Evolutionary conservation across 2,797 vertebrate genomes (phyloP), one percentile per base, ranked within the genome.

Genomic region (Sebastes trivittatus): DNA sequence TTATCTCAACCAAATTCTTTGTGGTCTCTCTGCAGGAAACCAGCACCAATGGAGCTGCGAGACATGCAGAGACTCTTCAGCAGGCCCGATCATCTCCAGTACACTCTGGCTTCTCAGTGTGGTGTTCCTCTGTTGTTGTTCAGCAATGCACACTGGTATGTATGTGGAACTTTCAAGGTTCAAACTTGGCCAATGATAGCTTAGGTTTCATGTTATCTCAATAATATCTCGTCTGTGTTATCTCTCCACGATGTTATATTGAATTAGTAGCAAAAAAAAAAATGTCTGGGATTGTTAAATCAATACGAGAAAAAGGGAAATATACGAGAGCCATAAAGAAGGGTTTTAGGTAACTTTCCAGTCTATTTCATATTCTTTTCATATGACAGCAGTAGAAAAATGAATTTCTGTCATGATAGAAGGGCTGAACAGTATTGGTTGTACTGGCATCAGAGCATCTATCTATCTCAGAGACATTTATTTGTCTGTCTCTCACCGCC

Each of bases 401-500:
- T 52, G 0, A 1, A 52, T 52, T 52, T 52, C 20, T 52, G 9
- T 52, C 18, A 10, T n/a, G 49, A 52, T 52, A 52, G 0, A 46
- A 46, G 16, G 42, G 42, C 49, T 52, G 20, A 10, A n/a, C 49
- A 52, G 20, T 9, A 1, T 52, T n/a, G 20, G 42, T 46, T 46
- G 42, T 46, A 18, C 42, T 2, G 16, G 42, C 42, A 46, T 46
- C 42, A 46, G 42, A 46, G 42, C 42, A 46, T 46, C 3, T 46
- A 49, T 52, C 49, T 52, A 52, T 52, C 49, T 52, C 63, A 96
- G 95, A 96, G 14, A 42, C 25, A 66, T 49, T 8, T 72, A 38
- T 76, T 66, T 72, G 54, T 80, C 80, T 95, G 95, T 96, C 97
- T 71, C 38, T 72, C n/a, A 63, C n/a, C 6, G 8, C 61, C 52